Conservation (phyloP, 1,140 invertebrate genomes). For the Monomorium pharaonis region DNA sequence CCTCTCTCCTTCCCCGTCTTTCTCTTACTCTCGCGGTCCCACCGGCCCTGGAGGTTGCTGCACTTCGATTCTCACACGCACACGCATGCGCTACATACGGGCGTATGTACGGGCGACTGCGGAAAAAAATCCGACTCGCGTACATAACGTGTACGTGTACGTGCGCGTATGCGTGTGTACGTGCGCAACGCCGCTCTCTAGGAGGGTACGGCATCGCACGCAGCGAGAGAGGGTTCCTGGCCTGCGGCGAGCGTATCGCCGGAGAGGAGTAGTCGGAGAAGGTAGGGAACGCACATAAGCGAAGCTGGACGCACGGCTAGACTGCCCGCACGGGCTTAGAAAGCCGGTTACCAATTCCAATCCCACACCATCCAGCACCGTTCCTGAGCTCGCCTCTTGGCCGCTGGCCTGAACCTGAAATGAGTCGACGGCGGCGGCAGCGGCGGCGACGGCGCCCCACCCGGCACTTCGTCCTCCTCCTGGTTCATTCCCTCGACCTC, state of each 20-base stretch:
- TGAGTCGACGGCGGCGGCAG: slow-evolving; percentile 52
- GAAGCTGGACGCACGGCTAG: slow-evolving; percentile 43
- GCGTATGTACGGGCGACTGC: no score
- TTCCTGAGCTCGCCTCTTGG: slow-evolving; percentile 71
- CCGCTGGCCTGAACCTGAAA: slow-evolving; percentile 75
- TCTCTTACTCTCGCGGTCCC: slow-evolving; percentile 18
- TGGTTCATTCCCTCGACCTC: slow-evolving; percentile 59
- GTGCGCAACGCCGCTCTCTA: slow-evolving; percentile 3
- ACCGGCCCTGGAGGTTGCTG: slow-evolving; percentile 74
- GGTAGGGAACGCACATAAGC: slow-evolving; percentile 41
- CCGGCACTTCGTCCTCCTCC: slow-evolving; percentile 62
- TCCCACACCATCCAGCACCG: slow-evolving; percentile 71
- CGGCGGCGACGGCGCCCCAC: slow-evolving; percentile 54
- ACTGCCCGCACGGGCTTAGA: slow-evolving; percentile 69
- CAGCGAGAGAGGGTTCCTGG: slow-evolving; percentile 70
- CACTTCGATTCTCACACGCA: slow-evolving; percentile 71
- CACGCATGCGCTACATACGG: neutral
- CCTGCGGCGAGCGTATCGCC: slow-evolving; percentile 74
- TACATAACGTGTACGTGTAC: slow-evolving; percentile 9
- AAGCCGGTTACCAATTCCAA: slow-evolving; percentile 81
- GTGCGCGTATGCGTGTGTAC: neutral
- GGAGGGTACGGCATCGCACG: slow-evolving; percentile 57
- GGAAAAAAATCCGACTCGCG: slow-evolving; percentile 36
- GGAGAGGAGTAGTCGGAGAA: slow-evolving; percentile 73
- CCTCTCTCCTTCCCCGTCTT: neutral